These are phyloP conservation scores for Antheraea pernyi DNA, from an alignment of 1,140 invertebrate species.

Conservation along the genomic window DNA sequence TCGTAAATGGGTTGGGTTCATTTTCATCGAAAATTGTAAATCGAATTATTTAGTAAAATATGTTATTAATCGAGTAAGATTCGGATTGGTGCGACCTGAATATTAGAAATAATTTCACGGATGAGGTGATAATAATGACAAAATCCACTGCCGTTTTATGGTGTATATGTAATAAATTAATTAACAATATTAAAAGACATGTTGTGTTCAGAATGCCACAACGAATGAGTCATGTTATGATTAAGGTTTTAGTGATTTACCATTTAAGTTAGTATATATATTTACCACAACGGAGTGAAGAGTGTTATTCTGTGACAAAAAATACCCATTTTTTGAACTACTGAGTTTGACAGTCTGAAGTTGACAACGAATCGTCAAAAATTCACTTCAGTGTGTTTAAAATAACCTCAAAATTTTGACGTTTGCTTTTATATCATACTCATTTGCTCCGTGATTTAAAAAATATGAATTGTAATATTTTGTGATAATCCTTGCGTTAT, in stretches of 20 bases:
- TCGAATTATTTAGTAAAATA: too few species aligned
- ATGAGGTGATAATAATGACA: neutral
- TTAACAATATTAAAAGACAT: neutral
- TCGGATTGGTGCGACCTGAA: neutral
- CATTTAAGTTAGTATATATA: constrained; percentile 10
- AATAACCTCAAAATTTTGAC: neutral
- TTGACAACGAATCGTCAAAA: neutral
- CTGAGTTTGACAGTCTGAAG: neutral
- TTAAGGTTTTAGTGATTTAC: constrained; percentile 10
- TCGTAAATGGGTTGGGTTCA: neutral
- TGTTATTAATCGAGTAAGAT: too few species aligned
- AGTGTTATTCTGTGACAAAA: neutral
- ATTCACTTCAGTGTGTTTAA: neutral
- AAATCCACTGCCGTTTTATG: constrained; percentile 10
- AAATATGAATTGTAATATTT: constrained; percentile 20
- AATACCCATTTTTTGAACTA: too few species aligned
- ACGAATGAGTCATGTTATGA: constrained; percentile 14
- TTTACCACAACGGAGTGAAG: neutral
- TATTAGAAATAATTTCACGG: neutral
- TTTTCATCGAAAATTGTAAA: too few species aligned
- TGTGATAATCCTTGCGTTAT: constrained; percentile 62
- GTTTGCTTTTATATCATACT: neutral
- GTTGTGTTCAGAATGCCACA: constrained; percentile 15
- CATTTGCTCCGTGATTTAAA: neutral
- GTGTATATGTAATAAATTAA: neutral